Evolutionary conservation across 1,140 invertebrate species (phyloP).

Genomic region (Mya arenaria): DNA sequence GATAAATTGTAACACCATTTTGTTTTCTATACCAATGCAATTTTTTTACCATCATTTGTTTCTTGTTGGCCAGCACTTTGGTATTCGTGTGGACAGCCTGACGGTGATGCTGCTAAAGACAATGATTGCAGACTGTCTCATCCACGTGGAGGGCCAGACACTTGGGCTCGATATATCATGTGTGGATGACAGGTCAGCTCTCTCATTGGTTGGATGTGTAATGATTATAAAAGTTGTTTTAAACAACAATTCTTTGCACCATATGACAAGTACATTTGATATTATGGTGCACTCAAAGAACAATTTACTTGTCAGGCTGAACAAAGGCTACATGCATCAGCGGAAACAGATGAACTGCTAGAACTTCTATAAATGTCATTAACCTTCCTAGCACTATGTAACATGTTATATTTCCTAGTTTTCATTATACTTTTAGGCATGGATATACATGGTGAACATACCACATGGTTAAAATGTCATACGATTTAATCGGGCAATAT

Average conservation of each 20-base stretch:
- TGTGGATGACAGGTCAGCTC: slow-evolving; percentile 44
- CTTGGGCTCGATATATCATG: slow-evolving; percentile 50
- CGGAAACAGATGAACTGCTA: not conserved
- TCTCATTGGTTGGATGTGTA: not conserved
- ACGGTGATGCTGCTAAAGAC: slow-evolving; percentile 55
- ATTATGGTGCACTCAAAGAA: not conserved
- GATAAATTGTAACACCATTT: no score
- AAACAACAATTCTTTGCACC: not conserved
- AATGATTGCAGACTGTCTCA: slow-evolving; percentile 52
- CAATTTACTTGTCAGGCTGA: not conserved
- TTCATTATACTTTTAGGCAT: no score
- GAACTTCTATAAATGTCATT: not conserved
- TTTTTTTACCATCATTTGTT: no score
- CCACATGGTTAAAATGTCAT: no score
- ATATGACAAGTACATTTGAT: no score
- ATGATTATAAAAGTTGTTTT: not conserved
- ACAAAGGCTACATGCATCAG: not conserved
- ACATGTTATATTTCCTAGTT: not conserved
- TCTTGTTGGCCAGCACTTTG: slow-evolving; percentile 55
- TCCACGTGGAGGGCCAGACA: slow-evolving; percentile 41
- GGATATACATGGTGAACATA: no score
- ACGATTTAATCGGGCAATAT: no score
- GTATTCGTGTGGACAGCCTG: slow-evolving; percentile 45
- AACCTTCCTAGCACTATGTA: no score
- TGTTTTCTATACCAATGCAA: no score